phyloP scores from a whole-genome alignment of 2,888 invertebrate species.

The Sarcophaga rosellei region DNA sequence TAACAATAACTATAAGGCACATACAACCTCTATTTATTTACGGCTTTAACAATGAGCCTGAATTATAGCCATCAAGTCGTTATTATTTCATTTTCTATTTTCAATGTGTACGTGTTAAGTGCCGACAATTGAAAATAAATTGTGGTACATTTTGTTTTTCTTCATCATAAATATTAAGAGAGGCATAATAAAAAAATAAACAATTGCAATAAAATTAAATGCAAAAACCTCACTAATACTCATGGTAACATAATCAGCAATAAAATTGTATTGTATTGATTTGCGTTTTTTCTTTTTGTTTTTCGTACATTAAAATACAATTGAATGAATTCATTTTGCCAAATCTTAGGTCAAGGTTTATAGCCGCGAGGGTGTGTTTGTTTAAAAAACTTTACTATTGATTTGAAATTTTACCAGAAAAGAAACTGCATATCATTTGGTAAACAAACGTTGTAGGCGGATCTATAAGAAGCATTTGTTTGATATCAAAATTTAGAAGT shows the following conservation, averaged over 20 bases:
- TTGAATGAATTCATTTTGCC: constrained; percentile 36
- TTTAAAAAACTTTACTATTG: background rate
- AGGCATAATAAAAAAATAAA: constrained; percentile 12
- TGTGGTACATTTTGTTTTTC: constrained; percentile 10
- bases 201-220: constrained; percentile 26
- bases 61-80: constrained; percentile 52
- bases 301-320: constrained; percentile 38
- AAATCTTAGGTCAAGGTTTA: constrained; percentile 63
- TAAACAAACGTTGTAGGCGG: too few species aligned
- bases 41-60: constrained; percentile 55
- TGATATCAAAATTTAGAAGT: background rate
- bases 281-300: constrained; percentile 7
- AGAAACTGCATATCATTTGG: too few species aligned
- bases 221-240: constrained; percentile 26
- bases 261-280: constrained; percentile 35
- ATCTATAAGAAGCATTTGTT: background rate
- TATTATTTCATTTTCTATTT: constrained; percentile 53
- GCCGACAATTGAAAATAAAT: constrained; percentile 65
- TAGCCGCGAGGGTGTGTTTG: constrained; percentile 26
- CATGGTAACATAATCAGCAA: constrained; percentile 30
- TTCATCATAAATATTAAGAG: constrained; percentile 33
- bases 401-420: background rate
- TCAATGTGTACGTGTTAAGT: constrained; percentile 33
- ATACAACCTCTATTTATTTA: constrained; percentile 55
- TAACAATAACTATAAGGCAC: background rate